Conservation (phyloP, 2,888 invertebrate species). For the Diachrysia chrysitis region DNA sequence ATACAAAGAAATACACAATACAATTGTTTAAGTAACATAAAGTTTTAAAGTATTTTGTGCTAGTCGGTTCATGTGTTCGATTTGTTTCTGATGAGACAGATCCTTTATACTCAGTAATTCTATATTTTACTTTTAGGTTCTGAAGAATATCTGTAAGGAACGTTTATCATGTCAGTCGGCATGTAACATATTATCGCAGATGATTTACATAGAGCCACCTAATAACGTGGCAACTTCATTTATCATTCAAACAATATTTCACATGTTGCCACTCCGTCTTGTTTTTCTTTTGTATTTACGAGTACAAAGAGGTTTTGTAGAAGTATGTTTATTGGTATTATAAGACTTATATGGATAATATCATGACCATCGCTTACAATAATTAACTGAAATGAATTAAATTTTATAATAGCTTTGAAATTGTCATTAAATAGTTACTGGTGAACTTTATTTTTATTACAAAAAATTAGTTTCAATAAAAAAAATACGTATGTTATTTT, state of each 20-base stretch:
- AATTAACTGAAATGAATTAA: neutral
- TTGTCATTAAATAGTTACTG: no score
- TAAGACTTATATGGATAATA: neutral
- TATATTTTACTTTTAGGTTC: neutral
- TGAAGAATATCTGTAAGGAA: conserved; percentile 14
- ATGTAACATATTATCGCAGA: conserved; percentile 60
- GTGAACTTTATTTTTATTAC: no score
- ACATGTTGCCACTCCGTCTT: conserved; percentile 63
- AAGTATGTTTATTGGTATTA: neutral
- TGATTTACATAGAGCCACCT: conserved; percentile 65
- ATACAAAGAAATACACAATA: no score
- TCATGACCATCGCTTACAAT: neutral
- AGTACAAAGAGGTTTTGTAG: conserved; percentile 12
- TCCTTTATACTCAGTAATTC: neutral
- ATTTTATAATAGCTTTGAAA: no score
- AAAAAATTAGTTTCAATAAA: no score
- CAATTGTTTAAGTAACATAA: no score
- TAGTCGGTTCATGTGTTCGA: neutral
- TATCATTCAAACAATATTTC: conserved; percentile 76
- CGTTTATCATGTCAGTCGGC: conserved; percentile 48
- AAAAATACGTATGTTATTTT: no score
- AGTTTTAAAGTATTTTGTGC: no score
- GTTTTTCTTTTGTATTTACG: conserved; percentile 45
- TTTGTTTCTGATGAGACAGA: neutral
- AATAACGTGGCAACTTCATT: conserved; percentile 70